Base-by-base conservation (phyloP, 2,888 invertebrate genomes). In the Crossocerus cetratus region DNA sequence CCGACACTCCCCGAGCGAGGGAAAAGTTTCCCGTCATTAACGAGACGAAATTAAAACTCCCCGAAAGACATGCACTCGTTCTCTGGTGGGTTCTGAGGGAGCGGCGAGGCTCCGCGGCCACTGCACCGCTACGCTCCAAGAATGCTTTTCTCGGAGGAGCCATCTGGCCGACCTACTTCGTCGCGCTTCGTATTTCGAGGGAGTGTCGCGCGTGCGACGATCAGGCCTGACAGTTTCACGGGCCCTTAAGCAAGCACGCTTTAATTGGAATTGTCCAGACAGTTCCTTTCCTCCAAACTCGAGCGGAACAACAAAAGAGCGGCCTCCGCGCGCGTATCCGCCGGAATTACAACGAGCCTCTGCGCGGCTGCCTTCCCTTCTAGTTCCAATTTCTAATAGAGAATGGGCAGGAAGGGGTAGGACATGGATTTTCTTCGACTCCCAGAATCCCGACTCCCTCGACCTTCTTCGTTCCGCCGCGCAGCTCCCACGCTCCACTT, bases 1-100 rank as follows among this genome's bases (percentile, higher is more conserved):
- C 49, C 45, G 32, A 49, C 20, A 32, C 32, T 32, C 32, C 8
- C 11, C n/a, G n/a, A 11, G 8, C 32, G 32, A 32, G 32, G 32
- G 32, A 32, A 32, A 32, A 32, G 32, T 32, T 32, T 32, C 8
- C 32, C 32, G 16, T 14, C 16, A 53, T 20, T 54, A 18, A 69
- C 53, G 54, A 49, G 67, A 71, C 67, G 42, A 74, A 76, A 78
- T 80, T 80, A 76, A 80, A 70, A 68, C 70, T 74, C 44, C 58
- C 21, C 58, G 65, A 69, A 78, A 70, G 49, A 49, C 14, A 14
- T 49, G 49, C 57, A 62, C 53, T 56, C 55, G 71, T 5, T 11
- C 5, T 4, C 32, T 3, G n/a, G n/a, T n/a, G n/a, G n/a, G n/a
- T n/a, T n/a, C n/a, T n/a, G n/a, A n/a, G n/a, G n/a, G n/a, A n/a